Evolutionary conservation across 2,888 invertebrate species (phyloP), one percentile per base, ranked within the genome.

Genomic region (Cephus pulcher): DNA sequence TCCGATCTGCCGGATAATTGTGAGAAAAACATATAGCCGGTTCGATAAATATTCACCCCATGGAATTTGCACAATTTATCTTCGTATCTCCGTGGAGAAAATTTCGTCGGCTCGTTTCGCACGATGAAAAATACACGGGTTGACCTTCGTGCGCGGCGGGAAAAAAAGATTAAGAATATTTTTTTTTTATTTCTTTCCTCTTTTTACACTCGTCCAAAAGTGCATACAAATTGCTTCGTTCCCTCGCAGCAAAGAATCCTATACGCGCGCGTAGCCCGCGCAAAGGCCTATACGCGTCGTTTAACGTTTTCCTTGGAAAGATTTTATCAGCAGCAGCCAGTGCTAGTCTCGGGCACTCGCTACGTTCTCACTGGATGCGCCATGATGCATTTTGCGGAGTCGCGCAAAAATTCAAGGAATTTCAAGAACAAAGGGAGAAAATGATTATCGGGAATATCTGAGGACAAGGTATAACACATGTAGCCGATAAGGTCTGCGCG

Each of bases 191-290:
- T 23, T 0, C 1, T 23, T 23, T 56, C 4, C 15, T 15, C 23
- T 23, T 23, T 40, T 23, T 23, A 56, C 56, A 23, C 77, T 35
- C 69, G 74, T 77, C 74, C 77, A 56, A 15, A 69, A 32, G 32
- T 74, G 74, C 74, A 77, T 77, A 74, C 74, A 77, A 77, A 77
- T 77, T 74, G 40, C 40, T 30, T 35, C 73, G 69, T 56, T 74
- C 76, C 69, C 76, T 76, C 73, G 30, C 56, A 69, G 69, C 74
- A 56, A 56, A 23, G 56, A 23, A 56, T 56, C 56, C 56, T 9
- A 56, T 23, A 56, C 23, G 56, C 0, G 56, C 23, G 56, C 56
- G 56, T 56, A 56, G 56, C 9, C 23, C 56, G 56, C 56, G 56
- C 56, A 56, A 56, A 0, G 23, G 56, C 56, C 23, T 56, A 23